Base-by-base conservation (phyloP, 2,888 invertebrate genomes). In the Nowickia ferox region DNA sequence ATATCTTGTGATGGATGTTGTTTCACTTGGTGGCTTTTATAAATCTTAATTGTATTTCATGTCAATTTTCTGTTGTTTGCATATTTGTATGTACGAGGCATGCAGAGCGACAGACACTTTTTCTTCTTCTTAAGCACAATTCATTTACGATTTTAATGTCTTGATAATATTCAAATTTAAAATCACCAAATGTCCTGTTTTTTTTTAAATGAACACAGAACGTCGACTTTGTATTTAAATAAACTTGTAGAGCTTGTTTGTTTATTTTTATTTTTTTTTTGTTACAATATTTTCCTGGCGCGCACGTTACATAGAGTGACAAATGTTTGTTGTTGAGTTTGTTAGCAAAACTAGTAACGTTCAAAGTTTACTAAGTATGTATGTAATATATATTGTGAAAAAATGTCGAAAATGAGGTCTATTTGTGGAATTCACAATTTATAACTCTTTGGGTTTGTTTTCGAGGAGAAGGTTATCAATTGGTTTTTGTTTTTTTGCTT, bases 41-140 rank as follows among this genome's bases (percentile, higher is more conserved):
- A 83, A 72, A 72, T 69, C 72, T 87, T 87, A 87, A 86, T 87
- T 87, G 84, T 75, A 71, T 79, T 84, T 82, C 63, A 79, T 86
- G 86, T 86, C 82, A 86, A 81, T 81, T 79, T 82, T 76, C n/a
- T 69, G 22, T 65, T 53, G 17, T 53, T 51, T 63, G 5, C 19
- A 9, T 63, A n/a, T n/a, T 13, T 19, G 6, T 42, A 48, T 46
- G 11, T n/a, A 8, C 30, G 13, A 57, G 8, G 15, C 57, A 38
- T 38, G 11, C 59, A 40, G 22, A 59, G 4, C n/a, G 65, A 55
- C 63, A 53, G 65, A 48, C n/a, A 65, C 30, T 51, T 6, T 17
- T 46, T n/a, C n/a, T 51, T 53, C 42, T 74, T 79, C 65, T 48
- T 22, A 74, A 30, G 59, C 74, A 74, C 80, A 81, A 74, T 81